phyloP scores from a whole-genome alignment of 2,797 vertebrate genomes.

The Schizopygopsis pylzovi region DNA sequence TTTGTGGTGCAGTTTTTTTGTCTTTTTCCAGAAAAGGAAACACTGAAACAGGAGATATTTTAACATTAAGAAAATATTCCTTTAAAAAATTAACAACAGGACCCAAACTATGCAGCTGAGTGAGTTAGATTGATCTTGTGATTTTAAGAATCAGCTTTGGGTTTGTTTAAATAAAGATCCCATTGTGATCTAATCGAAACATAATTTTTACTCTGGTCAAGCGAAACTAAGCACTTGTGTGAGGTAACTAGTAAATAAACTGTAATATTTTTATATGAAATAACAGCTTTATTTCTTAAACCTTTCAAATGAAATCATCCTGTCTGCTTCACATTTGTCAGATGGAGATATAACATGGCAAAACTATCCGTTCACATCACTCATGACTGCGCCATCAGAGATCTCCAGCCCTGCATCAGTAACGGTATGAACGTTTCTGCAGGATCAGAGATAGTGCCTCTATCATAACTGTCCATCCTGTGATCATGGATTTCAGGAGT shows the following conservation, averaged over 20 bases:
- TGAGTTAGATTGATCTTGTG: background rate
- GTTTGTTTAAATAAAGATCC: background rate
- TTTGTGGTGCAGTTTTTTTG: background rate
- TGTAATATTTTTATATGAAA: background rate
- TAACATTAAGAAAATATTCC: background rate
- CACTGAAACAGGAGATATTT: background rate
- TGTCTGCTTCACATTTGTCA: background rate
- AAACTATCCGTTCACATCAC: slow-evolving; percentile 9
- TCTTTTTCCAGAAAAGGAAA: background rate
- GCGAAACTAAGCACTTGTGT: background rate
- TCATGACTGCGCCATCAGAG: background rate
- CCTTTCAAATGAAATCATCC: background rate
- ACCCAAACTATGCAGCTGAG: background rate
- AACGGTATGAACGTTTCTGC: slow-evolving; percentile 33
- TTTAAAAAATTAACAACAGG: background rate
- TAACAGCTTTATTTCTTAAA: background rate
- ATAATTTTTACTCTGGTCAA: background rate
- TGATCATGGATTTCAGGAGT: slow-evolving; percentile 41
- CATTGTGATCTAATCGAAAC: background rate
- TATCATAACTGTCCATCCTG: slow-evolving; percentile 20
- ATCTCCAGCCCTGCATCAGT: slow-evolving; percentile 39
- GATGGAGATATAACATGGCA: background rate
- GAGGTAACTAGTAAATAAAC: background rate
- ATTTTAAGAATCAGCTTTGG: background rate
- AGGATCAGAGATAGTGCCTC: slow-evolving; percentile 36